Conservation (phyloP, 2,888 invertebrate species). For the Eristalis tenax region DNA sequence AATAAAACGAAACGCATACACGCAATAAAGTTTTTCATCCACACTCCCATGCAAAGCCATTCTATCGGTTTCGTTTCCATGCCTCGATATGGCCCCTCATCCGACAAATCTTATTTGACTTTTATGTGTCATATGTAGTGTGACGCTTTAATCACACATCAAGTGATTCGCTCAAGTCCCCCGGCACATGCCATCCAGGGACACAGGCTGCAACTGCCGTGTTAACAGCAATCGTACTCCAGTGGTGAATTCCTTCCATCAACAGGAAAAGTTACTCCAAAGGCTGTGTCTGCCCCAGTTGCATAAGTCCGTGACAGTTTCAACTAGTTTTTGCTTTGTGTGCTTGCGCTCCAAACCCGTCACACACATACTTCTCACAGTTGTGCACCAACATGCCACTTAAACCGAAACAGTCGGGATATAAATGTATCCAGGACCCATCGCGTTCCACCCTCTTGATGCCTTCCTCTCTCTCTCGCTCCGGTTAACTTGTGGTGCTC, state of each 20-base stretch:
- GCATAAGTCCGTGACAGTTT: constrained; percentile 33
- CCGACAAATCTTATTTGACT: constrained; percentile 21
- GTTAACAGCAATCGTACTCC: constrained; percentile 35
- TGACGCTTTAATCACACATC: constrained; percentile 34
- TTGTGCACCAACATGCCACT: constrained; percentile 57
- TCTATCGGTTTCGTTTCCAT: not conserved
- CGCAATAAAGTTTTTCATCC: too few relatives aligned
- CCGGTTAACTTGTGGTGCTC: not conserved
- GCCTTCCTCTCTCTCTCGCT: not conserved
- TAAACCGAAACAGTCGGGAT: constrained; percentile 47
- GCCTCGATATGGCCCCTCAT: not conserved
- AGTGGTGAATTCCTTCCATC: constrained; percentile 13
- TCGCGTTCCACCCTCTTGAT: constrained; percentile 6
- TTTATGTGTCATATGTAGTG: constrained; percentile 43
- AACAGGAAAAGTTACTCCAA: constrained; percentile 26
- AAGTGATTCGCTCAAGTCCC: constrained; percentile 10
- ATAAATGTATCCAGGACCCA: constrained; percentile 41
- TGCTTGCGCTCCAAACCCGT: constrained; percentile 31
- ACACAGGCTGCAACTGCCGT: not conserved
- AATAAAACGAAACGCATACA: too few relatives aligned
- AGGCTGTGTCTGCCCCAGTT: constrained; percentile 18
- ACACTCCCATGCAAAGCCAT: not conserved
- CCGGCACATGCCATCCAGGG: not conserved
- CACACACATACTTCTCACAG: constrained; percentile 38
- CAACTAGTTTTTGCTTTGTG: constrained; percentile 32